A percentile compares a stretch with the other conserved stretches of the same genome.
These are phyloP conservation scores for Aphis gossypii DNA, from an alignment of 1,140 invertebrate genomes.

Conservation along the genomic window DNA sequence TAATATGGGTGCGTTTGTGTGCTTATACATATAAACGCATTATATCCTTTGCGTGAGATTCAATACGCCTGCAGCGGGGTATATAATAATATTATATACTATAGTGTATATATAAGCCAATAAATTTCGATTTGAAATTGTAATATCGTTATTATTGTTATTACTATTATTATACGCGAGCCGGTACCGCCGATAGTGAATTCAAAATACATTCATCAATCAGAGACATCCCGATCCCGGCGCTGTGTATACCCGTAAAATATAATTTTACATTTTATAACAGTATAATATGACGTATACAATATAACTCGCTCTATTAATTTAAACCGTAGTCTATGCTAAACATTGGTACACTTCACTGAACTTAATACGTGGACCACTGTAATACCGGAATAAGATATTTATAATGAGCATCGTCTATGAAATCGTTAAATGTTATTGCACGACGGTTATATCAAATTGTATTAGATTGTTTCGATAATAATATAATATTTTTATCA, in stretches of 20 bases:
- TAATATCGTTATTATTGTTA: not conserved
- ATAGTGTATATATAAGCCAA: conserved; percentile 10
- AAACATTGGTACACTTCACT: not conserved
- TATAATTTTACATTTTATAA: not conserved
- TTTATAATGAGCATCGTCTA: too few relatives aligned
- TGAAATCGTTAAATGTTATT: too few relatives aligned
- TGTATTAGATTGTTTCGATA: too few relatives aligned
- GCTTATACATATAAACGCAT: not conserved
- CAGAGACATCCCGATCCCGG: not conserved
- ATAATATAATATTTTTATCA: too few relatives aligned
- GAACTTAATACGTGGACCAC: not conserved
- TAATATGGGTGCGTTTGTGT: not conserved
- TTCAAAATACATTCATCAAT: conserved; percentile 21
- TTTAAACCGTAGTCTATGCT: not conserved
- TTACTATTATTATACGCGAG: not conserved
- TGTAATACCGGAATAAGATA: too few relatives aligned
- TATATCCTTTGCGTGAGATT: not conserved
- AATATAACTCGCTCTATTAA: not conserved
- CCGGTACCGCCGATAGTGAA: not conserved
- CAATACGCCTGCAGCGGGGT: not conserved
- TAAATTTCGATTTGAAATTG: not conserved
- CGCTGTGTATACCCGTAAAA: not conserved
- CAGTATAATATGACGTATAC: not conserved
- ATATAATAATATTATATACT: not conserved
- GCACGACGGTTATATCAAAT: too few relatives aligned